These are phyloP conservation scores for Tenthredo mesomela DNA, from an alignment of 2,888 invertebrate species.

Conservation along the genomic window DNA sequence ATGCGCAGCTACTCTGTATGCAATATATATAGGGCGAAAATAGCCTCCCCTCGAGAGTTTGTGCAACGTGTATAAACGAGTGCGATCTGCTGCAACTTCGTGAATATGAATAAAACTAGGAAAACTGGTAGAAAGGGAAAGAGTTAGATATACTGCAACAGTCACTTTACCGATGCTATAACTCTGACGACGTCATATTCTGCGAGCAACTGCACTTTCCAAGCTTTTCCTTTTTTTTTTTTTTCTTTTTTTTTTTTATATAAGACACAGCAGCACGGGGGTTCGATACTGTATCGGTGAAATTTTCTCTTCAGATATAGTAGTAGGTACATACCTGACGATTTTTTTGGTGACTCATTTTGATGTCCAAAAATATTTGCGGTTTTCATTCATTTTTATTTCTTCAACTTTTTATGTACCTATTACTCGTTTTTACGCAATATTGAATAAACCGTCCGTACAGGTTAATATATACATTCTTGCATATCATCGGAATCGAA, in stretches of 20 bases:
- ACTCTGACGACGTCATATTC: background rate
- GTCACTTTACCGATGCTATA: background rate
- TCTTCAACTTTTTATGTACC: background rate
- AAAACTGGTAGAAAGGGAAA: slow-evolving; percentile 49
- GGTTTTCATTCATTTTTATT: background rate
- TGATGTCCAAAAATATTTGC: background rate
- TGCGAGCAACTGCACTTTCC: slow-evolving; percentile 28
- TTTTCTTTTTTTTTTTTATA: too few species aligned
- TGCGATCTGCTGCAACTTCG: background rate
- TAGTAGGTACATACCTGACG: too few species aligned
- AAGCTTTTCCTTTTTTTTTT: background rate
- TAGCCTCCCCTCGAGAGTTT: background rate
- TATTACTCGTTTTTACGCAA: background rate
- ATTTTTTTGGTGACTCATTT: background rate
- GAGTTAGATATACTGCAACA: background rate
- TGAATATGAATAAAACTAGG: slow-evolving; percentile 32
- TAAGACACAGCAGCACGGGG: background rate
- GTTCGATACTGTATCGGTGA: background rate
- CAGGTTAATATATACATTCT: background rate
- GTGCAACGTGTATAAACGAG: background rate
- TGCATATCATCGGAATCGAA: background rate
- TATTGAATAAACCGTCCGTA: background rate
- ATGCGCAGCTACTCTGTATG: background rate
- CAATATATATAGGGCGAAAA: too few species aligned
- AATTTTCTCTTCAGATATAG: background rate